Conservation (phyloP, 2,797 vertebrate genomes). For the Odontamblyopus rebecca region DNA sequence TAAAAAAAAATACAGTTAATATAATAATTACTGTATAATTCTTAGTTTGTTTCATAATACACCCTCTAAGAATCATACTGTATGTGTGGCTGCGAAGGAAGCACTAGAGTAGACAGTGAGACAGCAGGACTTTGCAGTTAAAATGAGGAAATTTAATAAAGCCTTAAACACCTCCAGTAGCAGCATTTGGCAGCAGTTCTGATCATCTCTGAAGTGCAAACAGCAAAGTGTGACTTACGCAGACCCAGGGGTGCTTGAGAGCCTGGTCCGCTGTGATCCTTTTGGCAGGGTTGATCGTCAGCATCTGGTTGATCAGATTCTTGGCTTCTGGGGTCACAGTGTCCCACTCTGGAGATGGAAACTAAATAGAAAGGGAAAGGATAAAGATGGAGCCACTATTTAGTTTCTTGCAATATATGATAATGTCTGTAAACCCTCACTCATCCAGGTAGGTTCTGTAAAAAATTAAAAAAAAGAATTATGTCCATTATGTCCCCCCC, state of each 20-base stretch:
- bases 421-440: not conserved
- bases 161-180: not conserved
- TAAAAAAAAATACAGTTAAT: too few species aligned
- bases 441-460: too few species aligned
- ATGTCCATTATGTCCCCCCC: too few species aligned
- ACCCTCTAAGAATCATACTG: too few species aligned
- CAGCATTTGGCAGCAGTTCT: not conserved
- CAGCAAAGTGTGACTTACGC: conserved; percentile 82
- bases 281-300: conserved; percentile 98
- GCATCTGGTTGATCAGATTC: conserved; percentile 99
- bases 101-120: not conserved
- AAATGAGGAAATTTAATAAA: conserved; percentile 9
- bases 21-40: too few species aligned
- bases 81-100: not conserved
- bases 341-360: conserved; percentile 99
- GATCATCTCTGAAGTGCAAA: conserved; percentile 4
- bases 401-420: not conserved
- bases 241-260: conserved; percentile 99
- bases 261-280: conserved; percentile 97
- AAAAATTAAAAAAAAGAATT: too few species aligned
- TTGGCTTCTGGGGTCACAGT: conserved; percentile 98
- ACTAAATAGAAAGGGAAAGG: conserved; percentile 74
- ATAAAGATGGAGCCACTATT: not conserved
- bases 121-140: not conserved
- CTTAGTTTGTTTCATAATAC: too few species aligned